A percentile compares a stretch with the other conserved stretches of the same genome.
Evolutionary conservation across 2,888 invertebrate genomes (phyloP).

Genomic region (Cerceris ruficornis): DNA sequence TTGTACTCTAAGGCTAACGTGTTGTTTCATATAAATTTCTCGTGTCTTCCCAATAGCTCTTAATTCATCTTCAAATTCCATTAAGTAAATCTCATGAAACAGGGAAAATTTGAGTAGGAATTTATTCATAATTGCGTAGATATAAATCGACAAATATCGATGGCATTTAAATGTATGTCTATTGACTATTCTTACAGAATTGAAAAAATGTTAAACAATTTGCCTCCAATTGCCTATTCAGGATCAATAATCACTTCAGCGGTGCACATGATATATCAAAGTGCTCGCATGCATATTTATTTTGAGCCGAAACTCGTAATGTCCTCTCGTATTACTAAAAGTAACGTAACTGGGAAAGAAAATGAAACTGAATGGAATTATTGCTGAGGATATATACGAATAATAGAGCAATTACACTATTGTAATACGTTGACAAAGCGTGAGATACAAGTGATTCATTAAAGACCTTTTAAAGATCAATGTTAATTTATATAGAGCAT

Average conservation of each 20-base stretch:
- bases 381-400: slow-evolving; percentile 7
- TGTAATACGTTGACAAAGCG: slow-evolving; percentile 4
- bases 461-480: slow-evolving; percentile 35
- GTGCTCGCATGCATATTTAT: neutral
- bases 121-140: neutral
- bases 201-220: neutral
- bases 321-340: neutral
- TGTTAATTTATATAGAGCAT: slow-evolving; percentile 18
- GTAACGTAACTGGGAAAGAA: neutral
- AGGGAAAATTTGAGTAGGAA: neutral
- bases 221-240: neutral
- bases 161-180: neutral
- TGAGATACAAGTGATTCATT: slow-evolving; percentile 46
- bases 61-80: no score
- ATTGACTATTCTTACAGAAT: no score
- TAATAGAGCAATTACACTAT: slow-evolving; percentile 2
- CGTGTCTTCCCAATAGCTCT: neutral
- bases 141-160: neutral
- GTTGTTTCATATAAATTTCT: slow-evolving; percentile 26
- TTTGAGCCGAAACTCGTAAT: neutral
- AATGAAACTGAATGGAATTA: neutral
- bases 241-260: slow-evolving; percentile 1
- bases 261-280: neutral
- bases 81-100: no score
- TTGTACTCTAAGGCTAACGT: slow-evolving; percentile 20